phyloP scores from a whole-genome alignment of 2,113 vertebrate genomes.

The Blennius ocellaris region DNA sequence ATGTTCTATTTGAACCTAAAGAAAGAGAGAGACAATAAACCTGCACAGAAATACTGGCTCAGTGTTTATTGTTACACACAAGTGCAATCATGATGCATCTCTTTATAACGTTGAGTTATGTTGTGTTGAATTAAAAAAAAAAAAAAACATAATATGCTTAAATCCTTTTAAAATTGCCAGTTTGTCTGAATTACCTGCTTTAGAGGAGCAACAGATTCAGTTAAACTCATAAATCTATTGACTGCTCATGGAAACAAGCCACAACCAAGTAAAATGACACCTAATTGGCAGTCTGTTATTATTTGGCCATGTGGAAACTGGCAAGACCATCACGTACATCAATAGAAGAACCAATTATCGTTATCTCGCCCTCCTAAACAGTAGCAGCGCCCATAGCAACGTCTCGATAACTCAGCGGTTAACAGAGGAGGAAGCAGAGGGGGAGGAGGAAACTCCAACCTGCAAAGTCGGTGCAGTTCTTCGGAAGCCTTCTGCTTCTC shows the following conservation, averaged over 20 bases:
- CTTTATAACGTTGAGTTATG: too few relatives aligned
- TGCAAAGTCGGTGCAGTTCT: slow-evolving; percentile 18
- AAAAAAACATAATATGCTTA: too few relatives aligned
- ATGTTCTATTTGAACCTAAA: background rate
- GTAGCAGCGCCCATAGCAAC: slow-evolving; percentile 45
- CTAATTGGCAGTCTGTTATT: slow-evolving; percentile 19
- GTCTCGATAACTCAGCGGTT: background rate
- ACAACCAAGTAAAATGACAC: slow-evolving; percentile 2
- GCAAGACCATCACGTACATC: slow-evolving; percentile 39
- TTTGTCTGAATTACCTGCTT: too few relatives aligned
- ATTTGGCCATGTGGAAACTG: slow-evolving; percentile 32
- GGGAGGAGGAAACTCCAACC: slow-evolving; percentile 36
- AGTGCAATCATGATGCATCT: background rate
- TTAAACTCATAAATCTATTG: too few relatives aligned
- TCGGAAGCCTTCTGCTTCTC: background rate
- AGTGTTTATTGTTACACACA: background rate
- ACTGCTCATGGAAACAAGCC: too few relatives aligned
- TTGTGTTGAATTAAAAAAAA: too few relatives aligned
- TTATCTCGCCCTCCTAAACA: slow-evolving; percentile 5
- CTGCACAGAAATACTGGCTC: background rate
- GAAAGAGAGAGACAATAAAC: too few relatives aligned
- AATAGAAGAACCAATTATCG: slow-evolving; percentile 51
- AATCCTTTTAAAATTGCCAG: too few relatives aligned
- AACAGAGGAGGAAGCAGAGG: background rate
- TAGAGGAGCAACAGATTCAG: too few relatives aligned